Conservation (phyloP, 2,888 invertebrate genomes). For the Agrochola macilenta region DNA sequence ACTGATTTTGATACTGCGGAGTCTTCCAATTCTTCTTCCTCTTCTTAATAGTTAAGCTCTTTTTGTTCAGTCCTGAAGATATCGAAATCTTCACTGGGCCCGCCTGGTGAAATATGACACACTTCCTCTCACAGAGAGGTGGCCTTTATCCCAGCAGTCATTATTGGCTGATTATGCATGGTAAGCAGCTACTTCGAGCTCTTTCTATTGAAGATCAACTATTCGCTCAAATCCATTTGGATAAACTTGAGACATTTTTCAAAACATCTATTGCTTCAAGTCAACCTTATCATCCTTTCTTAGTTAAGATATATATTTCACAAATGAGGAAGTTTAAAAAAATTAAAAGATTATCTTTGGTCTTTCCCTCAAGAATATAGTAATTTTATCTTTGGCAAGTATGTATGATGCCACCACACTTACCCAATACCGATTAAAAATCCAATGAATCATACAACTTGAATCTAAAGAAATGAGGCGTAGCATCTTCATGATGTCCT, state of each 20-base stretch:
- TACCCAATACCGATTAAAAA: slow-evolving; percentile 50
- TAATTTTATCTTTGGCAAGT: not conserved
- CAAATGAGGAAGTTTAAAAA: not conserved
- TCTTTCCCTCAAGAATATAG: not conserved
- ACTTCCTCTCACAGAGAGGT: not conserved
- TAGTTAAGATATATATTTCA: not conserved
- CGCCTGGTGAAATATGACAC: not conserved
- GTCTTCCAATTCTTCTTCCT: not conserved
- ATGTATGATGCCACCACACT: slow-evolving; percentile 23
- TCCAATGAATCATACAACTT: slow-evolving; percentile 38
- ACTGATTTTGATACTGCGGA: not conserved
- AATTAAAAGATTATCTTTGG: not conserved
- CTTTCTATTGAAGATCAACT: no score
- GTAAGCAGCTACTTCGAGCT: no score
- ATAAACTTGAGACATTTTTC: no score
- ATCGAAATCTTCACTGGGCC: no score
- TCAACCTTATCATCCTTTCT: not conserved
- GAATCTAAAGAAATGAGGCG: slow-evolving; percentile 19
- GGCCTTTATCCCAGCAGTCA: not conserved
- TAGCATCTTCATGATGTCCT: slow-evolving; percentile 37
- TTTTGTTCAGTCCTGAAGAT: not conserved
- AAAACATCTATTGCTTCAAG: not conserved
- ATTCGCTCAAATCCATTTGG: no score
- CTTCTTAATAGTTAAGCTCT: not conserved
- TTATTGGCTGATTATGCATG: no score